Percentiles rank a stretch among this genome's conserved stretches.
phyloP scores from a whole-genome alignment of 2,797 vertebrate species.

The Microchirus variegatus region DNA sequence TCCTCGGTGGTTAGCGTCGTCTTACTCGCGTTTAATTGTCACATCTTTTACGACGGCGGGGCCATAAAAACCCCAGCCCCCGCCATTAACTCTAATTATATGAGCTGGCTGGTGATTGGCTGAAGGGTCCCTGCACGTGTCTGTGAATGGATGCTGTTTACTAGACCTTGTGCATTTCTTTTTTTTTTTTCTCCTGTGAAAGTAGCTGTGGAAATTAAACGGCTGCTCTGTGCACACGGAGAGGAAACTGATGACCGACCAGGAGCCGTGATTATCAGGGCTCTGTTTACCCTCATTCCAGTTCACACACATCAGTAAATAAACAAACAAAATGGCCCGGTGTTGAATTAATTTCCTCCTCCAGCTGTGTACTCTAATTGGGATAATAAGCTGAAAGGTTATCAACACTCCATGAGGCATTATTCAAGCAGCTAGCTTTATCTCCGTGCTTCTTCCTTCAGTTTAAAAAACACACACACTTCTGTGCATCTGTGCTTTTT shows the following conservation, averaged over 20 bases:
- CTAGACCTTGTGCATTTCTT: slow-evolving; percentile 26
- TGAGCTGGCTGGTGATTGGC: slow-evolving; percentile 14
- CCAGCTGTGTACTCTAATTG: slow-evolving; percentile 83
- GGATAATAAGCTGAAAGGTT: slow-evolving; percentile 84
- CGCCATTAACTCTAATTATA: slow-evolving; percentile 11
- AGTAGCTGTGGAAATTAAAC: slow-evolving; percentile 20
- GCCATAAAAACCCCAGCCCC: slow-evolving; percentile 22
- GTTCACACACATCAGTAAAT: slow-evolving; percentile 70
- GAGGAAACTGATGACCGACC: slow-evolving; percentile 35
- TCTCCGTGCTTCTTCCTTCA: slow-evolving; percentile 14
- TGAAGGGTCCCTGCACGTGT: not conserved
- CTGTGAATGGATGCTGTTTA: slow-evolving; percentile 1
- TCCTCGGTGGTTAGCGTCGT: slow-evolving; percentile 27
- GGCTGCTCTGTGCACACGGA: slow-evolving; percentile 9
- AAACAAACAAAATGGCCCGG: slow-evolving; percentile 75
- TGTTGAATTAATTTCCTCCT: slow-evolving; percentile 78
- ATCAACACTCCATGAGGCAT: slow-evolving; percentile 72
- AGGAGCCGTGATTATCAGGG: slow-evolving; percentile 38
- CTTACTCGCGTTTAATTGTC: not conserved
- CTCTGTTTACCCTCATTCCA: slow-evolving; percentile 66
- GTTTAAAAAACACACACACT: no score
- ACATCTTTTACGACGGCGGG: not conserved
- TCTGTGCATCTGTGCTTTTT: no score
- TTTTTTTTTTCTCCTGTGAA: no score
- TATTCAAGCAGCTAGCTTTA: slow-evolving; percentile 65